Evolutionary conservation across 2,888 invertebrate species (phyloP), one percentile per base, ranked within the genome.

Genomic region (Mellilla xanthometata): DNA sequence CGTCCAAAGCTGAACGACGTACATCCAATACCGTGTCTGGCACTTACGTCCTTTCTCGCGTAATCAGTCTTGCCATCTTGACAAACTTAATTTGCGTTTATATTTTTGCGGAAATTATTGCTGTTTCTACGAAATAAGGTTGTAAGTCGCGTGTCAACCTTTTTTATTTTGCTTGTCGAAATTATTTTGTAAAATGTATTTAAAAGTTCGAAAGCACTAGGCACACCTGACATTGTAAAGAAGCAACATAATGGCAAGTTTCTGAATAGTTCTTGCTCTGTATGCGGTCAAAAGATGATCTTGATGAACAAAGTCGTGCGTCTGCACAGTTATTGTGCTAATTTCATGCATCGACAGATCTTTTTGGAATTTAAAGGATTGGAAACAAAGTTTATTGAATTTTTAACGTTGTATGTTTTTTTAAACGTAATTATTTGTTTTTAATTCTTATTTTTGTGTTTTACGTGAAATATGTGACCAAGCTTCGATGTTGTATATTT

Each of bases 181-280:
- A 1, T 30, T 29, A 0, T 22, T 27, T 23, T 40, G 32, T 19
- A 19, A 19, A 9, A 13, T 35, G 49, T 44, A 47, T 59, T 55
- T 52, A 51, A 59, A 53, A 49, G 39, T 46, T 50, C 47, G 54
- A 59, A 50, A 54, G 54, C 60, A 53, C 57, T 57, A 49, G 49
- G 56, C 50, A 44, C 54, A 61, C 53, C 60, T 61, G 60, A 61
- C 54, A 43, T 60, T 59, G 58, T 55, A 58, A 30, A 45, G 52
- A 52, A 40, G 54, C 46, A 51, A 47, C 50, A 58, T 58, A 60
- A 65, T 57, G 39, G 54, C 31, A 11, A 22, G 10, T 27, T n/a
- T 26, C 33, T 34, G 39, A 27, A 40, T 33, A 35, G 40, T 49
- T 50, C 54, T 61, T 58, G 38, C 41, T 39, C 29, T 36, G 40